Evolutionary conservation across 2,797 vertebrate species (phyloP).

Genomic region (Xenopus petersii): DNA sequence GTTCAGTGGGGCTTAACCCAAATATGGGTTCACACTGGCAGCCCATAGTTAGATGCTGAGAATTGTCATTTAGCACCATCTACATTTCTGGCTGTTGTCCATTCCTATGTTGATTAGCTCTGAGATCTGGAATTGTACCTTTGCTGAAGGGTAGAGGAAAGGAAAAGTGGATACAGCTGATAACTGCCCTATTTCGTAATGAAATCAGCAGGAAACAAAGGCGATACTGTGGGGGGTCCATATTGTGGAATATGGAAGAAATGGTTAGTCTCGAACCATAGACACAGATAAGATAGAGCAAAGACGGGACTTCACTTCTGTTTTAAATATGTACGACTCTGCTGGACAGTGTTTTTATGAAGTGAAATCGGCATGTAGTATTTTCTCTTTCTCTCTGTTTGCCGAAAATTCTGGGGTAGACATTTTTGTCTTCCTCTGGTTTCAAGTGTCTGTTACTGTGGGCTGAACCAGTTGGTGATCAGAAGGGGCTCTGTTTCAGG

Average conservation of each 20-base stretch:
- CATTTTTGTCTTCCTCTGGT: slow-evolving; percentile 8
- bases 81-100: too few species aligned
- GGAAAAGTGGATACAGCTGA: slow-evolving; percentile 57
- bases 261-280: background rate
- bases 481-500: slow-evolving; percentile 19
- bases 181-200: slow-evolving; percentile 40
- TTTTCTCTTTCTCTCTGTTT: background rate
- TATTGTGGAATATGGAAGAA: slow-evolving; percentile 44
- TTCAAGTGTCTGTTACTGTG: slow-evolving; percentile 39
- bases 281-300: background rate
- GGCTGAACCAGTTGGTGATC: slow-evolving; percentile 29
- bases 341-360: slow-evolving; percentile 14
- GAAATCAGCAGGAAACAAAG: slow-evolving; percentile 45
- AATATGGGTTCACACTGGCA: too few species aligned
- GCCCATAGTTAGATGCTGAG: too few species aligned
- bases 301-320: background rate
- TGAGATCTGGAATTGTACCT: slow-evolving; percentile 64
- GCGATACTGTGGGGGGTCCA: slow-evolving; percentile 47
- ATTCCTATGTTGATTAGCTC: slow-evolving; percentile 38
- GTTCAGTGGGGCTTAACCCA: too few species aligned
- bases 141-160: slow-evolving; percentile 60
- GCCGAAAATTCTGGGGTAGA: background rate
- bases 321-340: slow-evolving; percentile 5
- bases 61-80: too few species aligned
- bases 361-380: slow-evolving; percentile 1